Percentiles rank a stretch among this genome's conserved stretches.
Evolutionary conservation across 2,888 invertebrate species (phyloP).

Genomic region (Apamea monoglypha): DNA sequence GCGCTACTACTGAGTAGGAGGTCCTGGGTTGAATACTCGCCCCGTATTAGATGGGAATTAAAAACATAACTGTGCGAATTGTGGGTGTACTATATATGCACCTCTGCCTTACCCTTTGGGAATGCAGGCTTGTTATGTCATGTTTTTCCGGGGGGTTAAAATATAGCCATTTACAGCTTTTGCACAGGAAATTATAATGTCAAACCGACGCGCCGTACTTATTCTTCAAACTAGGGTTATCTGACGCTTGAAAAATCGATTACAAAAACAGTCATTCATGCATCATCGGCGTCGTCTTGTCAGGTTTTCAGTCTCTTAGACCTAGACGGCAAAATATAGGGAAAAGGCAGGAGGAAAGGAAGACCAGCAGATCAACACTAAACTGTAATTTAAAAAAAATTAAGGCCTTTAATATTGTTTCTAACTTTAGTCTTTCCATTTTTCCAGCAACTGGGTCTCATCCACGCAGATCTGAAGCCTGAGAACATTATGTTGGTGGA

Average conservation of each 20-base stretch:
- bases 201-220: not conserved
- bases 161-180: not conserved
- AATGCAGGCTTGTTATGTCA: not conserved
- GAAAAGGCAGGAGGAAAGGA: not conserved
- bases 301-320: not conserved
- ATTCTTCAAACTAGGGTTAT: not conserved
- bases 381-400: not conserved
- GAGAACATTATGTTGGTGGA: constrained; percentile 99
- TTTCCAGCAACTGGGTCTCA: constrained; percentile 98
- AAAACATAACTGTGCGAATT: not conserved
- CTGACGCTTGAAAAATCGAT: not conserved
- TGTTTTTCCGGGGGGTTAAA: not conserved
- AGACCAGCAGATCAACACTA: not conserved
- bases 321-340: not conserved
- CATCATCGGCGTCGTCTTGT: not conserved
- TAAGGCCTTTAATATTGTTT: not conserved
- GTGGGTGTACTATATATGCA: not conserved
- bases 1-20: not conserved
- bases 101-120: not conserved
- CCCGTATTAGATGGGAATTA: not conserved
- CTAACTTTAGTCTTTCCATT: not conserved
- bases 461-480: constrained; percentile 99
- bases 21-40: not conserved
- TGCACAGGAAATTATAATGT: not conserved
- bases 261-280: not conserved